Conservation (phyloP, 2,113 vertebrate genomes). For the Dromaius novaehollandiae region DNA sequence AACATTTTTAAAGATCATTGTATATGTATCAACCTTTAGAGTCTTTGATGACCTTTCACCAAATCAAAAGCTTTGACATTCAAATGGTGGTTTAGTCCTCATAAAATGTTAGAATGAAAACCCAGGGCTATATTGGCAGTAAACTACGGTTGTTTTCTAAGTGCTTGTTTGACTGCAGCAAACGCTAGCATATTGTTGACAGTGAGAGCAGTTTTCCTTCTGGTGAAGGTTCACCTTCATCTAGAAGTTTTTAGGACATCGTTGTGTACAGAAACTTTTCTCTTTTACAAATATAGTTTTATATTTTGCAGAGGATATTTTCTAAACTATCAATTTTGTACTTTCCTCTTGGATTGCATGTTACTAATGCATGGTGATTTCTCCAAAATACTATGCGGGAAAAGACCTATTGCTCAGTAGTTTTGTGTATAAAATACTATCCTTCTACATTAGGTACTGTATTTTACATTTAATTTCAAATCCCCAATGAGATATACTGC, state of each 20-base stretch:
- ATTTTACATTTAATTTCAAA: conserved; percentile 52
- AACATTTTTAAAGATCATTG: neutral
- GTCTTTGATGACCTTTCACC: neutral
- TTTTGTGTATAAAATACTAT: conserved; percentile 23
- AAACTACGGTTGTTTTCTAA: neutral
- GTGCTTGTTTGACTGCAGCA: neutral
- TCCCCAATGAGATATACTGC: neutral
- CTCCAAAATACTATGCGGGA: conserved; percentile 8
- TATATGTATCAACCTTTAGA: neutral
- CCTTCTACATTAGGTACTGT: neutral
- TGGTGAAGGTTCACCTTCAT: conserved; percentile 1
- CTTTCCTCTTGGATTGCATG: neutral
- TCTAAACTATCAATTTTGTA: neutral
- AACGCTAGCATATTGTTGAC: neutral
- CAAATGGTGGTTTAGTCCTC: neutral
- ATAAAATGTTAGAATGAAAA: neutral
- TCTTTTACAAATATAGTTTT: neutral
- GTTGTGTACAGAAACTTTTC: neutral
- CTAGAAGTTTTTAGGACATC: conserved; percentile 3
- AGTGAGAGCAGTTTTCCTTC: conserved; percentile 19
- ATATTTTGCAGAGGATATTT: conserved; percentile 4
- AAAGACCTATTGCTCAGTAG: neutral
- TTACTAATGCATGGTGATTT: conserved; percentile 33
- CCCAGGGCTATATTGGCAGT: neutral
- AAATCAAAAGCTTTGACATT: neutral